phyloP scores from a whole-genome alignment of 2,113 vertebrate species.

The crab-eating macaque (Macaca fascicularis) region DNA sequence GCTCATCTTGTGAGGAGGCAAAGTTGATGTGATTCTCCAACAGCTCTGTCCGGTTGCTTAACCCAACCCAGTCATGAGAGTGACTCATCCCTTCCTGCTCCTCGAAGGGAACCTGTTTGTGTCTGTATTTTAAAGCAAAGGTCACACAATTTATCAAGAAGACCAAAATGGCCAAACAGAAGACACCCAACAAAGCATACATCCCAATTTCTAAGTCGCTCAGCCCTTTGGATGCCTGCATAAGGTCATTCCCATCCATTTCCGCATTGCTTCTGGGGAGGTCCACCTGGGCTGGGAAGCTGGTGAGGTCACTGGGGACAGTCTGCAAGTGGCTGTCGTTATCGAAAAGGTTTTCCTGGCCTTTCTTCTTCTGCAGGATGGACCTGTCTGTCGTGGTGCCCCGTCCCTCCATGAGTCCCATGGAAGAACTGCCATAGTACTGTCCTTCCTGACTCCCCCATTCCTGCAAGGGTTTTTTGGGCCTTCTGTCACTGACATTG shows the following conservation, averaged over 20 bases:
- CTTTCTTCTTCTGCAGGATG: slow-evolving; percentile 78
- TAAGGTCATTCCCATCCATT: slow-evolving; percentile 81
- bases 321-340: slow-evolving; percentile 85
- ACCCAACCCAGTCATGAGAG: slow-evolving; percentile 94
- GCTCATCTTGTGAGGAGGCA: slow-evolving; percentile 87
- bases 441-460: slow-evolving; percentile 51
- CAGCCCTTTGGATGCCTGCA: slow-evolving; percentile 85
- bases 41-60: slow-evolving; percentile 91
- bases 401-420: slow-evolving; percentile 86
- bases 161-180: slow-evolving; percentile 95
- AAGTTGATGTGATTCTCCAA: slow-evolving; percentile 89
- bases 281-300: slow-evolving; percentile 88
- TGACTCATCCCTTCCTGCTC: slow-evolving; percentile 91
- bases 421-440: slow-evolving; percentile 72
- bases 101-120: slow-evolving; percentile 89
- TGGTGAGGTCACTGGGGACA: slow-evolving; percentile 88
- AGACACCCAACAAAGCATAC: slow-evolving; percentile 94
- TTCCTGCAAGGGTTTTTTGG: slow-evolving; percentile 74
- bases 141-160: slow-evolving; percentile 94
- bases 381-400: slow-evolving; percentile 87
- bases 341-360: slow-evolving; percentile 80
- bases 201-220: slow-evolving; percentile 96
- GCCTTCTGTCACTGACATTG: slow-evolving; percentile 66
- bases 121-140: slow-evolving; percentile 91
- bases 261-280: slow-evolving; percentile 79